Percentiles rank a stretch among this genome's conserved stretches.
phyloP scores from a whole-genome alignment of 2,888 invertebrate species.

The Ischnus inquisitorius region DNA sequence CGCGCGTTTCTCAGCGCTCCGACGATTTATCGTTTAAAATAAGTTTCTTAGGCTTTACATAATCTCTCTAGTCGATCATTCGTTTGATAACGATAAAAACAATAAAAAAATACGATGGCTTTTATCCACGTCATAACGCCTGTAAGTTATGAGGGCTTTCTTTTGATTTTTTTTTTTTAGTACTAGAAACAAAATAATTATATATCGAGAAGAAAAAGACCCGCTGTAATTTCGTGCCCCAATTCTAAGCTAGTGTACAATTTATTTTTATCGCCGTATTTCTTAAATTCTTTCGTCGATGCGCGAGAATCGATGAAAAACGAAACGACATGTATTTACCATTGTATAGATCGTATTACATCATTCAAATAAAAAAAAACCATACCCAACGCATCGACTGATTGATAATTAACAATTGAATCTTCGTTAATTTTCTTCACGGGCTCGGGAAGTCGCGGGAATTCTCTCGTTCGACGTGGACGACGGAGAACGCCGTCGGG shows the following conservation, averaged over 20 bases:
- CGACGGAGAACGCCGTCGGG: background rate
- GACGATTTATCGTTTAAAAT: constrained; percentile 14
- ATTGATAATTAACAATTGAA: background rate
- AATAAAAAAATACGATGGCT: background rate
- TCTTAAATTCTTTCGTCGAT: constrained; percentile 9
- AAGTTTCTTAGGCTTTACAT: constrained; percentile 67
- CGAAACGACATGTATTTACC: constrained; percentile 49
- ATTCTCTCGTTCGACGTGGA: constrained; percentile 12
- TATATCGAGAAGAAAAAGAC: background rate
- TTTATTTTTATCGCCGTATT: constrained; percentile 21
- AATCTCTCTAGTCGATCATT: constrained; percentile 75
- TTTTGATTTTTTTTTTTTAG: background rate
- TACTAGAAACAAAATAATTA: too few species aligned
- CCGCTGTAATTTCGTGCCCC: constrained; percentile 26
- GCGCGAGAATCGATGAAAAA: constrained; percentile 3
- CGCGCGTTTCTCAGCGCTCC: constrained; percentile 5
- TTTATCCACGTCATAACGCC: background rate
- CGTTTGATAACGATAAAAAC: constrained; percentile 23
- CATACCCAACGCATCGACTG: constrained; percentile 45
- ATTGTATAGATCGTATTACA: constrained; percentile 49
- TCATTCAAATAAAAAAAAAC: constrained; percentile 58
- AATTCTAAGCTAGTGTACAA: background rate
- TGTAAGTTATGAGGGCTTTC: constrained; percentile 17
- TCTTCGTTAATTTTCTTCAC: background rate
- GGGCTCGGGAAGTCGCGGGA: background rate